Evolutionary conservation across 1,140 invertebrate species (phyloP).

Genomic region (Mercenaria mercenaria): DNA sequence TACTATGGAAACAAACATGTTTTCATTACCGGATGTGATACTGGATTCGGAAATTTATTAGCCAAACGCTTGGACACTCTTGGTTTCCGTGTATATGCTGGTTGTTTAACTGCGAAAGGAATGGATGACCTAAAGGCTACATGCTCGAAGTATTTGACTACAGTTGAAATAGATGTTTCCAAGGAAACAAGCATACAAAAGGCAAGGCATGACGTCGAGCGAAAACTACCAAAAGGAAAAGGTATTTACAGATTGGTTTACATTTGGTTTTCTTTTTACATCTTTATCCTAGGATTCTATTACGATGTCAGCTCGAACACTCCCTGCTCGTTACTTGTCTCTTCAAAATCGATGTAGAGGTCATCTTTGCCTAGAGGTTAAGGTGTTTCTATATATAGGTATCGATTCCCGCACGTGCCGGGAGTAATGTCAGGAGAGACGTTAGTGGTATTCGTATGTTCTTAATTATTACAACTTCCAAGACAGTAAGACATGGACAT

Average conservation of each 20-base stretch:
- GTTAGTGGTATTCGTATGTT: too few species aligned
- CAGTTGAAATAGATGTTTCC: conserved; percentile 30
- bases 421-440: too few species aligned
- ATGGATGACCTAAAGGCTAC: not conserved
- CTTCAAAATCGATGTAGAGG: too few species aligned
- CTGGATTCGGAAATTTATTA: conserved; percentile 86
- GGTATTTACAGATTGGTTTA: conserved; percentile 5
- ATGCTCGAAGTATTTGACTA: not conserved
- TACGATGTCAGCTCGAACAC: too few species aligned
- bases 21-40: conserved; percentile 87
- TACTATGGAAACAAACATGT: conserved; percentile 71
- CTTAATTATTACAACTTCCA: too few species aligned
- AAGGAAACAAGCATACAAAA: conserved; percentile 33
- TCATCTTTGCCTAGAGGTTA: too few species aligned
- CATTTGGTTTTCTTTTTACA: too few species aligned
- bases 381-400: too few species aligned
- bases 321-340: too few species aligned
- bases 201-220: not conserved
- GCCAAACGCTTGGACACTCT: conserved; percentile 83
- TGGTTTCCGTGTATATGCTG: conserved; percentile 86
- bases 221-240: conserved; percentile 24
- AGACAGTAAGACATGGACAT: too few species aligned
- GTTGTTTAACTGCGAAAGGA: conserved; percentile 76
- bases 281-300: too few species aligned
- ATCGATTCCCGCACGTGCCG: too few species aligned